Base-by-base conservation (phyloP, 2,888 invertebrate genomes). In the Drosophila lutescens region DNA sequence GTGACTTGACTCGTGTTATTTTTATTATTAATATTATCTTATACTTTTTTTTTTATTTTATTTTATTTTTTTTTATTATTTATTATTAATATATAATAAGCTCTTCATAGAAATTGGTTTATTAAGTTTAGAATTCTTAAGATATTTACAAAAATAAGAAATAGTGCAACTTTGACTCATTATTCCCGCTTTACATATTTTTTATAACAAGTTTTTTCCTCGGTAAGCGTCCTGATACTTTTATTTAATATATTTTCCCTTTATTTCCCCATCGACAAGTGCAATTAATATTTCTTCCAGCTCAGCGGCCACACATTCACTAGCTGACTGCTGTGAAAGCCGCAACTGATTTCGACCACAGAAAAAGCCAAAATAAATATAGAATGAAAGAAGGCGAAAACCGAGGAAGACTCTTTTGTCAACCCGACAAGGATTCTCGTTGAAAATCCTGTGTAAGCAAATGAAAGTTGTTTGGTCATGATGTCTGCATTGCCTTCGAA, bases 401-500 rank as follows among this genome's bases (percentile, higher is more conserved):
- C 30, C 46, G 32, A 41, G 46, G 10, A 57, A 38, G 26, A 38
- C 38, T 62, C 60, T 32, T 59, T 61, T 60, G 60, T 61, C 46
- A 61, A 40, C 38, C 61, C 61, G 38, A 57, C 58, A 38, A 41
- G 61, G 59, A 59, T 40, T 62, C 60, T 59, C 61, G 40, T 47
- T 26, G 32, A 41, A 40, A 62, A 47, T 62, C 61, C 59, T 61
- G 32, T 59, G 46, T 34, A 58, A 68, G 68, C 68, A 69, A 68
- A 69, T 68, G 58, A 68, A 58, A 69, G 68, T 69, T 69, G 68
- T 69, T 68, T 62, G 69, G 68, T 59, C 69, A 69, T 69, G 69
- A 69, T 69, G 69, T 68, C 69, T 68, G 69, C 69, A 58, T 59
- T 69, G 68, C 59, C 46, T 38, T 12, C 20, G 32, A 53, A 46